A percentile compares a stretch with the other conserved stretches of the same genome.
Evolutionary conservation across 2,888 invertebrate genomes (phyloP).

Genomic region (Drosophila rellima): DNA sequence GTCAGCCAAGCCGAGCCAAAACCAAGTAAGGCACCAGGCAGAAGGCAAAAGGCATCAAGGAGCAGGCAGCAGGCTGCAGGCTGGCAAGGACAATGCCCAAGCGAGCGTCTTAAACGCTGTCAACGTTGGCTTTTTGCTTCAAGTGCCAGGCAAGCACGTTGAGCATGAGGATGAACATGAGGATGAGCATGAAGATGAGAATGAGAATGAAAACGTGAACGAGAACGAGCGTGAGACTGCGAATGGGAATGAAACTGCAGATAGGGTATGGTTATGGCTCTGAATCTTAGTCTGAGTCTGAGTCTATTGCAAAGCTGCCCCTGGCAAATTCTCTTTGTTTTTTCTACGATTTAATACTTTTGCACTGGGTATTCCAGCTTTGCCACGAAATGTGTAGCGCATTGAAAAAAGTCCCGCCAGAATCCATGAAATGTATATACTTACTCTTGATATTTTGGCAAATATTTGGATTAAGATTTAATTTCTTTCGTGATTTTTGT

Average conservation of each 20-base stretch:
- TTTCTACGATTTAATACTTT: not conserved
- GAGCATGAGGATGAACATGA: slow-evolving; percentile 22
- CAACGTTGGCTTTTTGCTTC: slow-evolving; percentile 81
- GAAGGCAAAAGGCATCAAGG: slow-evolving; percentile 4
- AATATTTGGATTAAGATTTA: too few relatives aligned
- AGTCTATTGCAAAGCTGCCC: not conserved
- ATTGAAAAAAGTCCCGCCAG: not conserved
- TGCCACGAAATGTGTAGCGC: not conserved
- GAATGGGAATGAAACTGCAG: slow-evolving; percentile 4
- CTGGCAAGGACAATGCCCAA: slow-evolving; percentile 80
- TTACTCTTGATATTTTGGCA: not conserved
- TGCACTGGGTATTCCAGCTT: not conserved
- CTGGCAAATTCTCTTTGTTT: not conserved
- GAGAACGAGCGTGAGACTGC: not conserved
- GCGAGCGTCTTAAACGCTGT: slow-evolving; percentile 78
- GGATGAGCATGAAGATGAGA: not conserved
- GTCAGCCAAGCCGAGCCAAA: slow-evolving; percentile 51
- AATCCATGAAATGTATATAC: not conserved
- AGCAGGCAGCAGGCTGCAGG: slow-evolving; percentile 16
- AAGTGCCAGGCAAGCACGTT: slow-evolving; percentile 62
- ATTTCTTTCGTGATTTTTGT: too few relatives aligned
- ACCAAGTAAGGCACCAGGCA: slow-evolving; percentile 14
- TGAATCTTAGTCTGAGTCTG: not conserved
- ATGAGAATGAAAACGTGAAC: not conserved
- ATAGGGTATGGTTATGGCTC: not conserved